A percentile compares a stretch with the other conserved stretches of the same genome.
These are phyloP conservation scores for Pyrgus malvae DNA, from an alignment of 2,888 invertebrate species.

Conservation along the genomic window DNA sequence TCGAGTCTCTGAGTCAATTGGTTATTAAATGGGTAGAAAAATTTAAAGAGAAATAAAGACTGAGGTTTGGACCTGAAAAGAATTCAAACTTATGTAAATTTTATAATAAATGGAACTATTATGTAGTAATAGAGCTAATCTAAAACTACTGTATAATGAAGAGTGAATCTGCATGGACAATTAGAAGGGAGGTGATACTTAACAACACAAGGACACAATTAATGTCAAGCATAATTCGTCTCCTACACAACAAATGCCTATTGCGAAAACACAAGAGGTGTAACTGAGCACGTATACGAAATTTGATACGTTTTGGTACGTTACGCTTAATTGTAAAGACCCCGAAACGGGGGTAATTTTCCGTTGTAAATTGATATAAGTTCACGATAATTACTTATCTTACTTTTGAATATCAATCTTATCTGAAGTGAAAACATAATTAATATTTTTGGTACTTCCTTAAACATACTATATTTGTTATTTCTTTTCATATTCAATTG, in stretches of 20 bases:
- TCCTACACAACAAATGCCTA: slow-evolving; percentile 63
- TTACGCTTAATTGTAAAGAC: background rate
- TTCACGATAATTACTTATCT: too few relatives aligned
- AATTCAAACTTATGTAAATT: too few relatives aligned
- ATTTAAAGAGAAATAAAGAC: background rate
- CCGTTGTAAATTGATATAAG: too few relatives aligned
- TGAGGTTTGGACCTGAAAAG: too few relatives aligned
- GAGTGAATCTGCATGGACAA: slow-evolving; percentile 30
- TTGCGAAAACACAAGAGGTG: slow-evolving; percentile 37
- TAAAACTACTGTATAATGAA: slow-evolving; percentile 13
- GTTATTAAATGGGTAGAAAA: background rate
- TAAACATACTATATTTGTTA: too few relatives aligned
- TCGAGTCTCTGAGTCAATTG: slow-evolving; percentile 1
- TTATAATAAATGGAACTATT: too few relatives aligned
- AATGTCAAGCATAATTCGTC: slow-evolving; percentile 60
- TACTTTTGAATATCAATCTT: too few relatives aligned
- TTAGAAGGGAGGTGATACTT: slow-evolving; percentile 38
- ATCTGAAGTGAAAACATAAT: too few relatives aligned
- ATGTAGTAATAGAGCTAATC: too few relatives aligned
- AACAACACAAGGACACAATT: slow-evolving; percentile 42
- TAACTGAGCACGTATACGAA: slow-evolving; percentile 19
- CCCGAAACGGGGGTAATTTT: too few relatives aligned
- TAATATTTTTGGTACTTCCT: too few relatives aligned
- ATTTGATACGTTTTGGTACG: slow-evolving; percentile 6
- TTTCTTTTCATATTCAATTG: too few relatives aligned